Conservation (phyloP, 2,113 vertebrate species). For the Anser brachyrhynchus region DNA sequence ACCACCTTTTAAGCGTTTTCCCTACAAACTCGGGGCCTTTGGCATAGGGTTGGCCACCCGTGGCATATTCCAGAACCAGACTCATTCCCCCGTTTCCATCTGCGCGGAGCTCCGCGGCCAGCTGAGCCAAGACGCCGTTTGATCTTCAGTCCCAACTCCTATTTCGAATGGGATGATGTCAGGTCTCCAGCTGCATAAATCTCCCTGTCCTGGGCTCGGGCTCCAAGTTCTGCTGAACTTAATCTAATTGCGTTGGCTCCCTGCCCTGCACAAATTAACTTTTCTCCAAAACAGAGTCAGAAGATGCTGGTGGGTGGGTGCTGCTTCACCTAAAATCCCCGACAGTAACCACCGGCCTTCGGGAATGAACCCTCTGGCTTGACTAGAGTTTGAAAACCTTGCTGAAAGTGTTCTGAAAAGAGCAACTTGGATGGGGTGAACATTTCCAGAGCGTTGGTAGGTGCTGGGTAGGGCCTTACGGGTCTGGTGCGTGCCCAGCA, state of each 20-base stretch:
- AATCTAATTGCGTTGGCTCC: not conserved
- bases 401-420: not conserved
- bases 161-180: not conserved
- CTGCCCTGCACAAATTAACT: not conserved
- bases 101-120: not conserved
- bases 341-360: not conserved
- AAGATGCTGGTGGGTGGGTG: not conserved
- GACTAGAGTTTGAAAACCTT: not conserved
- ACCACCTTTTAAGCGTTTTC: not conserved
- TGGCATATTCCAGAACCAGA: not conserved
- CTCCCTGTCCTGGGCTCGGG: not conserved
- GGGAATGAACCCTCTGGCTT: not conserved
- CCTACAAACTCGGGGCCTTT: not conserved
- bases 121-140: not conserved
- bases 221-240: not conserved
- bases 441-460: not conserved
- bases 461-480: accelerated
- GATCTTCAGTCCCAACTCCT: not conserved
- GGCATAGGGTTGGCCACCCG: accelerated
- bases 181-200: not conserved
- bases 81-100: not conserved
- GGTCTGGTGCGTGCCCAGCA: no score
- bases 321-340: not conserved
- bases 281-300: not conserved
- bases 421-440: not conserved